These are phyloP conservation scores for Gasterosteus aculeatus DNA, from an alignment of 2,113 vertebrate species.

Conservation along the genomic window DNA sequence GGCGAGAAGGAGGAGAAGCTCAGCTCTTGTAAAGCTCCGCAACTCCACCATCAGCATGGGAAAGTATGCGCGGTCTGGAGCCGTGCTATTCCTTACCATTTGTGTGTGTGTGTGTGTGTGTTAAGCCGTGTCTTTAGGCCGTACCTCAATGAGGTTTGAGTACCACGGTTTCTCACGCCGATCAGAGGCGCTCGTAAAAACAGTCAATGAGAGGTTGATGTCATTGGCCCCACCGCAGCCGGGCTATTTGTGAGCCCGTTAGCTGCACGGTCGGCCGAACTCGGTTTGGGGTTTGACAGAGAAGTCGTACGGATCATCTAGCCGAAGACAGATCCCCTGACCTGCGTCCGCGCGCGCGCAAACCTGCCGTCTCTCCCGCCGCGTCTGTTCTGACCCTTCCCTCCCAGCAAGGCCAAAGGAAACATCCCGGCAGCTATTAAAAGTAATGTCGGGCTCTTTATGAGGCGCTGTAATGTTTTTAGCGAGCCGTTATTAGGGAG, in stretches of 20 bases:
- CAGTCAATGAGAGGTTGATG: slow-evolving; percentile 73
- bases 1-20: slow-evolving; percentile 55
- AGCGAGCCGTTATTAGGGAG: slow-evolving; percentile 72
- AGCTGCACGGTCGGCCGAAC: slow-evolving; percentile 53
- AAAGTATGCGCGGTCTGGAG: slow-evolving; percentile 67
- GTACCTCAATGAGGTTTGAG: slow-evolving; percentile 52
- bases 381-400: slow-evolving; percentile 37
- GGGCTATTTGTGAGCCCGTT: slow-evolving; percentile 65
- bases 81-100: slow-evolving; percentile 11
- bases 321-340: slow-evolving; percentile 63
- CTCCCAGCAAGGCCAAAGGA: slow-evolving; percentile 64
- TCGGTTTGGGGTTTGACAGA: slow-evolving; percentile 54
- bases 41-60: slow-evolving; percentile 60
- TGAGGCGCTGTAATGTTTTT: slow-evolving; percentile 77
- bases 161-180: slow-evolving; percentile 71
- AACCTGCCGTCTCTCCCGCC: slow-evolving; percentile 28
- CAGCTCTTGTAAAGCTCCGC: slow-evolving; percentile 61
- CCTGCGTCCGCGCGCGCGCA: slow-evolving; percentile 52
- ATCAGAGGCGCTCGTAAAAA: slow-evolving; percentile 67
- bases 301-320: slow-evolving; percentile 54
- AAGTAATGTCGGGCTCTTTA: slow-evolving; percentile 64
- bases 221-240: slow-evolving; percentile 63
- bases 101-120: slow-evolving; percentile 7
- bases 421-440: slow-evolving; percentile 73
- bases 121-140: slow-evolving; percentile 29